A percentile compares a stretch with the other conserved stretches of the same genome.
phyloP scores from a whole-genome alignment of 2,113 vertebrate genomes.

The Cyphomyrus plagiostoma region DNA sequence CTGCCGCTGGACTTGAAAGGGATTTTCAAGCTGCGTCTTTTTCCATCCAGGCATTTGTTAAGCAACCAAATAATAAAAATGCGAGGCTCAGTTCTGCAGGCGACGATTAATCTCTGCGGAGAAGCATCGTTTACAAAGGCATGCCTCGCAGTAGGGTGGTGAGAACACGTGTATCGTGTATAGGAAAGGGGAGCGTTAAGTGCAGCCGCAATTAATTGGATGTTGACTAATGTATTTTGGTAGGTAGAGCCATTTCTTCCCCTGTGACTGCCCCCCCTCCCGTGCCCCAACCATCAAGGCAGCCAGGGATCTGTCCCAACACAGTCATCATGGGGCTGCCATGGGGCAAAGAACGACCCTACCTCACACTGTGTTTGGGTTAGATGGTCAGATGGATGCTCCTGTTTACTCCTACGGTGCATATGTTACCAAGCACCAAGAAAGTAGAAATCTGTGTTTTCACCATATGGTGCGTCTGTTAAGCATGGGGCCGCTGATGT shows the following conservation, averaged over 20 bases:
- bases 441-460: not conserved
- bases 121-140: not conserved
- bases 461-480: not conserved
- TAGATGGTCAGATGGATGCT: not conserved
- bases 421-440: not conserved
- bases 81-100: not conserved
- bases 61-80: not conserved
- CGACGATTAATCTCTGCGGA: not conserved
- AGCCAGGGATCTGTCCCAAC: not conserved
- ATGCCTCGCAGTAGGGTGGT: not conserved
- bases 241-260: not conserved
- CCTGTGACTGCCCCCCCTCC: not conserved
- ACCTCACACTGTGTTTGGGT: not conserved
- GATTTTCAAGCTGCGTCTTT: not conserved
- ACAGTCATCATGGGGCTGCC: not conserved
- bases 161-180: not conserved
- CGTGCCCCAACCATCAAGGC: not conserved
- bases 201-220: constrained; percentile 1
- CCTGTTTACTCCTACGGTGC: not conserved
- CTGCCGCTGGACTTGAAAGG: not conserved
- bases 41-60: not conserved
- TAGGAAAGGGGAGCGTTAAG: not conserved
- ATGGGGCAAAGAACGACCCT: not conserved
- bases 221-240: constrained; percentile 1
- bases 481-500: not conserved